These are phyloP conservation scores for Eupithecia pulchellata DNA, from an alignment of 2,888 invertebrate species.

Conservation along the genomic window DNA sequence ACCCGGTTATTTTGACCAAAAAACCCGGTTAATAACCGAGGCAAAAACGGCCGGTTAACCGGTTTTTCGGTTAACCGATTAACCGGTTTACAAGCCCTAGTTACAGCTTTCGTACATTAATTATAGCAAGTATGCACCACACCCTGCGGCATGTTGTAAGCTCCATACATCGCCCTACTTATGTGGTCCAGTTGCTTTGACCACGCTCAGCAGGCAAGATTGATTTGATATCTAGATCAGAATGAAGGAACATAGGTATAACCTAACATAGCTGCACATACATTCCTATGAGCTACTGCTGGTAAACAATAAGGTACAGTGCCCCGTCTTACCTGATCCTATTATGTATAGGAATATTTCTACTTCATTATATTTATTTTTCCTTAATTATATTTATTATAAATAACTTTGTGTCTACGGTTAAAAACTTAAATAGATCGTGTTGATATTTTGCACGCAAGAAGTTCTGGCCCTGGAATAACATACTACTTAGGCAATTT, in stretches of 20 bases:
- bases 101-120: slow-evolving; percentile 47
- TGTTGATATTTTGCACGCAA: background rate
- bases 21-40: too few relatives aligned
- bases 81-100: too few relatives aligned
- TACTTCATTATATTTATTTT: too few relatives aligned
- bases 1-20: too few relatives aligned
- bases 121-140: slow-evolving; percentile 44
- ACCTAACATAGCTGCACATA: background rate
- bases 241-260: background rate
- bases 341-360: too few relatives aligned
- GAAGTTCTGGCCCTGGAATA: background rate
- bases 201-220: slow-evolving; percentile 24
- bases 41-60: too few relatives aligned
- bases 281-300: background rate
- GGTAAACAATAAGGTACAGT: too few relatives aligned
- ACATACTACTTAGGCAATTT: background rate
- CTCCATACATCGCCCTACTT: slow-evolving; percentile 32
- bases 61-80: too few relatives aligned
- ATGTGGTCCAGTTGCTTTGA: slow-evolving; percentile 19
- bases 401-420: too few relatives aligned
- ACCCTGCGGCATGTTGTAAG: slow-evolving; percentile 42
- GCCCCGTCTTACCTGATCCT: too few relatives aligned
- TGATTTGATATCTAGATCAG: slow-evolving; percentile 12
- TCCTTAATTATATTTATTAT: too few relatives aligned
- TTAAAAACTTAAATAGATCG: background rate